Evolutionary conservation across 2,797 vertebrate genomes (phyloP).

Genomic region (Silurus lanzhouensis): DNA sequence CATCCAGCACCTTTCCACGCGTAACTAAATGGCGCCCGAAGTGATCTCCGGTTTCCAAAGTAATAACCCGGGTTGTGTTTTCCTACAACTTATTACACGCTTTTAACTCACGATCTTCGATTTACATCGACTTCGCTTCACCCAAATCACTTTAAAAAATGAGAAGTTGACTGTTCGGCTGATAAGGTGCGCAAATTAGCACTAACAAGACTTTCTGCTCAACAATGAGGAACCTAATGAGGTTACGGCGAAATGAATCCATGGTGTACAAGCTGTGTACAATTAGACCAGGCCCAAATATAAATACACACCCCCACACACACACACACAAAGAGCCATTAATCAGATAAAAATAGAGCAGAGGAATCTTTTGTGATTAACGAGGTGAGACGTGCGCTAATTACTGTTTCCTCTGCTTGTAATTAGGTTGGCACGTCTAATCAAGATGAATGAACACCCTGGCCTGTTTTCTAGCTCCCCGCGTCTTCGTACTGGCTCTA

Average conservation of each 20-base stretch:
- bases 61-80: not conserved
- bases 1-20: not conserved
- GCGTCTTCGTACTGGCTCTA: conserved; percentile 35
- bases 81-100: not conserved
- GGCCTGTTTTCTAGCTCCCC: conserved; percentile 72
- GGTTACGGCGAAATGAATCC: conserved; percentile 76
- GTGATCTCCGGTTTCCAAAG: not conserved
- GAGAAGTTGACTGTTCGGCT: conserved; percentile 52
- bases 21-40: not conserved
- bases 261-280: conserved; percentile 84
- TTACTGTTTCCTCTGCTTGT: conserved; percentile 97
- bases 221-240: conserved; percentile 67
- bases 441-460: conserved; percentile 89
- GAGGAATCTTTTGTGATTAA: conserved; percentile 97
- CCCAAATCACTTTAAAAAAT: conserved; percentile 21
- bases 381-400: conserved; percentile 98
- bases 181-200: conserved; percentile 46
- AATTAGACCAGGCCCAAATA: conserved; percentile 88
- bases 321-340: conserved; percentile 90
- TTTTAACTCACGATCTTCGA: not conserved
- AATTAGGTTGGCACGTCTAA: conserved; percentile 96
- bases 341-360: conserved; percentile 98
- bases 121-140: not conserved
- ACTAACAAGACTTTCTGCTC: conserved; percentile 53
- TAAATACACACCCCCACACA: conserved; percentile 79